Conservation (phyloP, 2,113 vertebrate genomes). For the Pipra filicauda region DNA sequence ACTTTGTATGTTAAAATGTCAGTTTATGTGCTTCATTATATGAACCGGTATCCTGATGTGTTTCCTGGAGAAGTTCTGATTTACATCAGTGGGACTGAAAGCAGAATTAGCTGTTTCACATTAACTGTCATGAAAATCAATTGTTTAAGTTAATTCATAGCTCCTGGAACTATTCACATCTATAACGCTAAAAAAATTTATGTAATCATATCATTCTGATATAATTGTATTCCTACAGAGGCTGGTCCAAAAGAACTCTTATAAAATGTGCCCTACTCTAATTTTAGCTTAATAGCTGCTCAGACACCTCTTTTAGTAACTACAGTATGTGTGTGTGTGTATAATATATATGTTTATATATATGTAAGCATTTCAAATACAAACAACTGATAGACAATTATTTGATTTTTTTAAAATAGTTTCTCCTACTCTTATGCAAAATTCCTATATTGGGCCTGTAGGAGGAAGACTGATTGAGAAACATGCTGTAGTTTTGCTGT, state of each 20-base stretch:
- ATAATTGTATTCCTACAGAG: background rate
- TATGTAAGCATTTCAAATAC: background rate
- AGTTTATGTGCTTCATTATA: slow-evolving; percentile 12
- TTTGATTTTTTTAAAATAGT: background rate
- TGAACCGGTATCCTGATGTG: background rate
- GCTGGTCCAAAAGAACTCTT: background rate
- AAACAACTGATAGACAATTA: background rate
- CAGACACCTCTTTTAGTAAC: background rate
- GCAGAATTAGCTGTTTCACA: background rate
- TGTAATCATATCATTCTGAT: background rate
- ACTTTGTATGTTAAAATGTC: background rate
- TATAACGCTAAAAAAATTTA: background rate
- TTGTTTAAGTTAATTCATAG: background rate
- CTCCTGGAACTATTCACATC: background rate
- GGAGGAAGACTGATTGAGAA: background rate
- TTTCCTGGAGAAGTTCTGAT: background rate
- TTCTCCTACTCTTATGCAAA: background rate
- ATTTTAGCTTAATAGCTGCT: background rate
- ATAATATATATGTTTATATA: background rate
- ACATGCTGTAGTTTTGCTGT: background rate
- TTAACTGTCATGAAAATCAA: background rate
- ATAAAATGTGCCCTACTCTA: background rate
- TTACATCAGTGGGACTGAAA: background rate
- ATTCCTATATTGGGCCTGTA: background rate
- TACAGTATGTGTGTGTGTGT: fast-evolving